Conservation (phyloP, 1,140 invertebrate genomes). For the Tetranychus cinnabarinus region DNA sequence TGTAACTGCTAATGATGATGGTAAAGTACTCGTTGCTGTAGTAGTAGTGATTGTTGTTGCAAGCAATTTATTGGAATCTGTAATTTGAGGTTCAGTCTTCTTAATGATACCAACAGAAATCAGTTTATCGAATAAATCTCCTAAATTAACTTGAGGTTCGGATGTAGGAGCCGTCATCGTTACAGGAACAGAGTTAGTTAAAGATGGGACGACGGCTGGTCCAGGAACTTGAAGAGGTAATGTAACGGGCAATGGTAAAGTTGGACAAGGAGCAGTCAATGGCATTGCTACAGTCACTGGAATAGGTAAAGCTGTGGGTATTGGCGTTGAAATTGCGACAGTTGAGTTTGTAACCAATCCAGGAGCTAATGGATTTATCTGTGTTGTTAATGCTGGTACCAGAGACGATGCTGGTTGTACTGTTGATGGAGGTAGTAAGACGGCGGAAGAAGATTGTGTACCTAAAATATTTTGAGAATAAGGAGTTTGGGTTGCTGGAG, state of each 20-base stretch:
- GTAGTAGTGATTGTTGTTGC: no score
- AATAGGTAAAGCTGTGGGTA: no score
- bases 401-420: conserved; percentile 18
- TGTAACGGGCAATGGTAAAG: background rate
- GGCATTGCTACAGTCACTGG: background rate
- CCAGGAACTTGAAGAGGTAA: background rate
- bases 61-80: no score
- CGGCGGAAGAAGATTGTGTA: no score
- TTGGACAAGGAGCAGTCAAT: background rate
- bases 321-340: no score
- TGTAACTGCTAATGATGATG: background rate
- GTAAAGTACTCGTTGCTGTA: no score
- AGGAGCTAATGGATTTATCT: no score
- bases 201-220: background rate
- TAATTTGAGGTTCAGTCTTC: background rate
- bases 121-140: conserved; percentile 54
- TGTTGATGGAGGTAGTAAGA: background rate
- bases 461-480: no score
- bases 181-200: background rate
- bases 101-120: conserved; percentile 58
- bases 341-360: no score
- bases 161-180: conserved; percentile 6
- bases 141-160: conserved; percentile 37
- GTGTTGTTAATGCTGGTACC: conserved; percentile 6
- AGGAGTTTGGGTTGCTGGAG: no score